These are phyloP conservation scores for Echinometra lucunter DNA, from an alignment of 53 echinoderm and acorn worm genomes.

Conservation along the genomic window DNA sequence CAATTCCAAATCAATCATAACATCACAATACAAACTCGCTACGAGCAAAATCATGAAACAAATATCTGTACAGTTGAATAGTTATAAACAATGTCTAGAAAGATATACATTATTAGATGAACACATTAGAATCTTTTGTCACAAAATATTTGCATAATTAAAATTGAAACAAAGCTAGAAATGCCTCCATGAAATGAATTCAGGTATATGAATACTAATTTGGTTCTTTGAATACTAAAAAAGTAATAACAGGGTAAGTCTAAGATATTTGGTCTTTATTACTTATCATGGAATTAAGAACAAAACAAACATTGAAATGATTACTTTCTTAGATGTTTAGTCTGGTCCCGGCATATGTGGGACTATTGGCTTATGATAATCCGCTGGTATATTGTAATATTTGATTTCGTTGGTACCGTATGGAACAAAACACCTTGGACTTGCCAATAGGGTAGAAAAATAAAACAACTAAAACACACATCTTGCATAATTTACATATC, in stretches of 20 bases:
- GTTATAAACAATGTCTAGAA: conserved; percentile 37
- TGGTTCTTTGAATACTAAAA: background rate
- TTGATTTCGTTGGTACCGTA: too few species aligned
- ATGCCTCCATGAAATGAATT: background rate
- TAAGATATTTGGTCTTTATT: too few species aligned
- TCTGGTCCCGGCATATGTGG: too few species aligned
- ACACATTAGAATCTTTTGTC: conserved; percentile 11
- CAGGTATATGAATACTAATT: conserved; percentile 41
- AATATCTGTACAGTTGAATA: conserved; percentile 58
- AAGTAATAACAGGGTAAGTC: background rate
- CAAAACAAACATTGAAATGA: too few species aligned
- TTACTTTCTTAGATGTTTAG: too few species aligned
- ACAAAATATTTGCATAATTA: conserved; percentile 53
- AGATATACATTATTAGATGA: conserved; percentile 29
- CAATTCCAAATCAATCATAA: conserved; percentile 19
- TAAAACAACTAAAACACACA: background rate
- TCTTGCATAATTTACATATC: conserved; percentile 50
- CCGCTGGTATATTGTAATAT: too few species aligned
- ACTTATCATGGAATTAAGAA: too few species aligned
- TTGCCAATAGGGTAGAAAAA: too few species aligned
- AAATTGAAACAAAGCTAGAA: background rate
- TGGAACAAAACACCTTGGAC: too few species aligned
- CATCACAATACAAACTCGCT: background rate
- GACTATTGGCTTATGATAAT: too few species aligned
- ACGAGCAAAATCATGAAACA: conserved; percentile 21